Evolutionary conservation across 1,140 invertebrate genomes (phyloP).

Genomic region (Limonius californicus): DNA sequence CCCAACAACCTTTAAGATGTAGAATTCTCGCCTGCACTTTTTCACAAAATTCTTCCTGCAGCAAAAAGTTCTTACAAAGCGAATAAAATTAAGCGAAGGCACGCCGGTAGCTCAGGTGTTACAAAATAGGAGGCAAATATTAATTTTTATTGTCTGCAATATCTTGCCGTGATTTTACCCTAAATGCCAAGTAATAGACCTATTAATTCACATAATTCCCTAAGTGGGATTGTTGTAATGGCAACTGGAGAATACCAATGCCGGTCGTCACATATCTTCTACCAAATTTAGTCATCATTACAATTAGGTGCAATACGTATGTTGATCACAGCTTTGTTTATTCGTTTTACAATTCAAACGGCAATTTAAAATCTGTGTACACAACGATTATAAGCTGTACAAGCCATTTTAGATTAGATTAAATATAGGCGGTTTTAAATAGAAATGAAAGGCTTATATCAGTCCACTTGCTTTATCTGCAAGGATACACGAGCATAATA

Average conservation of each 20-base stretch:
- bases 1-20: no score
- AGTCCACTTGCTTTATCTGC: no score
- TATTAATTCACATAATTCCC: slow-evolving; percentile 15
- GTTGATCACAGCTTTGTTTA: slow-evolving; percentile 18
- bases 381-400: background rate
- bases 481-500: no score
- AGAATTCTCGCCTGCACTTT: no score
- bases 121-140: slow-evolving; percentile 5
- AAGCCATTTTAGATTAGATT: background rate
- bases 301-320: slow-evolving; percentile 21
- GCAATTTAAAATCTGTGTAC: slow-evolving; percentile 9
- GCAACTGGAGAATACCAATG: slow-evolving; percentile 20
- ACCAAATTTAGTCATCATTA: slow-evolving; percentile 23
- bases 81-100: background rate
- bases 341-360: slow-evolving; percentile 1
- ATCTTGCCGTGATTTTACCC: slow-evolving; percentile 14
- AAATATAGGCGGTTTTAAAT: background rate
- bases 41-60: no score
- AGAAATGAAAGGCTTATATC: no score
- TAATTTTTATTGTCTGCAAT: slow-evolving; percentile 22
- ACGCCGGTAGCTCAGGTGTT: background rate
- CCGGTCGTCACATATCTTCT: slow-evolving; percentile 19
- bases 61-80: no score
- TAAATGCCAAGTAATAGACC: slow-evolving; percentile 19
- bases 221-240: slow-evolving; percentile 16